Percentiles rank a stretch among this genome's conserved stretches.
phyloP scores from a whole-genome alignment of 2,888 invertebrate genomes.

The Choristoneura rosaceana region DNA sequence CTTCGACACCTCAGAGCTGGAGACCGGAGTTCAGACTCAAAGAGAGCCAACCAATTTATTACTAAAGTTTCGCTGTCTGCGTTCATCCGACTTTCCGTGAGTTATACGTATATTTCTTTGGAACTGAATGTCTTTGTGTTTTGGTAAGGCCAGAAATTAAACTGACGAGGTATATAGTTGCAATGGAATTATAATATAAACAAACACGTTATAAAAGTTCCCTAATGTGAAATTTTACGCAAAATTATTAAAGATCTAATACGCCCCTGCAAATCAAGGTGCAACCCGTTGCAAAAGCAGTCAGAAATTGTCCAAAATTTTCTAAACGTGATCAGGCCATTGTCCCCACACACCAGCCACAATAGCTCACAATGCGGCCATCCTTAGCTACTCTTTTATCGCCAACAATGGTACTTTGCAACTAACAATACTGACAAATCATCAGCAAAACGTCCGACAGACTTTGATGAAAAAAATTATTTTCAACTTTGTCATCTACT shows the following conservation, averaged over 20 bases:
- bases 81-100: too few relatives aligned
- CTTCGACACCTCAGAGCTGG: too few relatives aligned
- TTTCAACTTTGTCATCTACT: conserved; percentile 12
- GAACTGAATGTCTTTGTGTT: not conserved
- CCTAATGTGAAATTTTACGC: too few relatives aligned
- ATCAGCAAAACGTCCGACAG: conserved; percentile 45
- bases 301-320: conserved; percentile 82
- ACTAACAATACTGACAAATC: conserved; percentile 65
- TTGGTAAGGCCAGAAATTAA: not conserved
- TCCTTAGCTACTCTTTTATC: conserved; percentile 83
- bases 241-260: conserved; percentile 40
- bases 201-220: too few relatives aligned
- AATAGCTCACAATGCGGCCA: conserved; percentile 78
- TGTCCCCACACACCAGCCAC: conserved; percentile 82
- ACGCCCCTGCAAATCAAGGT: conserved; percentile 74
- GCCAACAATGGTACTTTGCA: conserved; percentile 78
- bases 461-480: conserved; percentile 31
- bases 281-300: conserved; percentile 84
- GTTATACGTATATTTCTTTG: not conserved
- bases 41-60: too few relatives aligned
- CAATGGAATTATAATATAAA: too few relatives aligned
- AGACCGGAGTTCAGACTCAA: too few relatives aligned
- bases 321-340: conserved; percentile 78
- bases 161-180: too few relatives aligned
- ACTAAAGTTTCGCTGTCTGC: too few relatives aligned